Evolutionary conservation across 2,797 vertebrate genomes (phyloP).

Genomic region (Anomalospiza imberbis): DNA sequence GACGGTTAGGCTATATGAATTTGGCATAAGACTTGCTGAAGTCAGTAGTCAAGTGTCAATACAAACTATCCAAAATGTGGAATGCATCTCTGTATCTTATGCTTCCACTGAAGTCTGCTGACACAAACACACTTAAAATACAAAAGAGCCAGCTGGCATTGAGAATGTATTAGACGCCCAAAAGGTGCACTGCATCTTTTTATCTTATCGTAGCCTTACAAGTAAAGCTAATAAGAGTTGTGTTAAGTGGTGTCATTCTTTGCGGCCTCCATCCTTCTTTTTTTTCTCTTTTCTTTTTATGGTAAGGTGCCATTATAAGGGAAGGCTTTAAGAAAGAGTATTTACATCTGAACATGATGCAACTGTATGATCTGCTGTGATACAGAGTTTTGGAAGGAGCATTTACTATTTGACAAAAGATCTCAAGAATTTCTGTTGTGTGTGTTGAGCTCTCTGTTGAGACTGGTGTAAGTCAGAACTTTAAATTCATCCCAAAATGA

Average conservation of each 20-base stretch:
- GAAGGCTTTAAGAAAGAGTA: neutral
- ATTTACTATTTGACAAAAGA: neutral
- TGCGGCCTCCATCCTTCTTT: neutral
- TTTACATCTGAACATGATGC: neutral
- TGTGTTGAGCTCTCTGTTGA: neutral
- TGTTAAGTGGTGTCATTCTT: neutral
- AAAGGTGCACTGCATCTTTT: accelerated
- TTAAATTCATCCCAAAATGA: neutral
- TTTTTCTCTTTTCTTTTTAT: neutral
- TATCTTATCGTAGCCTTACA: neutral
- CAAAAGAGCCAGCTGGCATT: neutral
- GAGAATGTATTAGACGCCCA: neutral
- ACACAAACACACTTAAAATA: neutral
- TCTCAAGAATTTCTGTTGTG: neutral
- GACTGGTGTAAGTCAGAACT: neutral
- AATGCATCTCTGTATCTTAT: neutral
- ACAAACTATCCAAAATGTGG: neutral
- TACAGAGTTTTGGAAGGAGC: neutral
- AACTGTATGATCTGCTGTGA: neutral
- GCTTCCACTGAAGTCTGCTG: neutral
- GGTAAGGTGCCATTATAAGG: neutral
- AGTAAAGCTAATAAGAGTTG: neutral
- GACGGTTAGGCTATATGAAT: neutral
- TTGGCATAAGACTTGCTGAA: neutral
- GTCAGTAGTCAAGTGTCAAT: neutral